These are phyloP conservation scores for Galeopsomyia nigrocyanea DNA, from an alignment of 2,888 invertebrate genomes.

Conservation along the genomic window DNA sequence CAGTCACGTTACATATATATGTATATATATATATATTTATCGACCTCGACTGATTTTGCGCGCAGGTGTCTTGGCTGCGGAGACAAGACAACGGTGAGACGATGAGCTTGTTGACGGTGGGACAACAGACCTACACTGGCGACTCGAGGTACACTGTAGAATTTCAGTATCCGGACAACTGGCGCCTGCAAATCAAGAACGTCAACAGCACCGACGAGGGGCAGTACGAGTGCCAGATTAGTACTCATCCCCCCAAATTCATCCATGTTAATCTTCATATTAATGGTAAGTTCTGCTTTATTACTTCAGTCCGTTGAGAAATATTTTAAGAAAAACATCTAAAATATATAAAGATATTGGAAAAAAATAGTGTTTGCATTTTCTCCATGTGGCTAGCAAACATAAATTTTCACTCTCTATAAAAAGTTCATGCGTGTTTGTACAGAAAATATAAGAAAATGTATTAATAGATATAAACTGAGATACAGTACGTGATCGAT, in stretches of 20 bases:
- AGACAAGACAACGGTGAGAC: slow-evolving; percentile 75
- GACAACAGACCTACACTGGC: slow-evolving; percentile 77
- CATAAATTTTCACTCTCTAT: too few relatives aligned
- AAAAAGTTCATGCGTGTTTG: too few relatives aligned
- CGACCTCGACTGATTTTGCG: slow-evolving; percentile 9
- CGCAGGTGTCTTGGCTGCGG: slow-evolving; percentile 80
- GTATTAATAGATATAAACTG: too few relatives aligned
- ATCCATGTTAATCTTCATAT: slow-evolving; percentile 70
- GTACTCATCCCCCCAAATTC: slow-evolving; percentile 71
- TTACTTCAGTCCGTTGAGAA: too few relatives aligned
- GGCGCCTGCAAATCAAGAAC: slow-evolving; percentile 71
- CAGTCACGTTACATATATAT: background rate
- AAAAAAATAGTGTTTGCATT: too few relatives aligned
- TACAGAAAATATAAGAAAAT: too few relatives aligned
- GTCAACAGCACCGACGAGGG: slow-evolving; percentile 71
- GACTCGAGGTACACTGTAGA: slow-evolving; percentile 72
- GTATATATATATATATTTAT: background rate
- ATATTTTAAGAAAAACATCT: too few relatives aligned
- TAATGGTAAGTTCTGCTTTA: slow-evolving; percentile 60
- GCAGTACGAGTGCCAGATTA: slow-evolving; percentile 71
- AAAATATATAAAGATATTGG: too few relatives aligned
- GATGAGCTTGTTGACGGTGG: slow-evolving; percentile 77
- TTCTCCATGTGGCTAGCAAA: too few relatives aligned
- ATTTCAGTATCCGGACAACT: slow-evolving; percentile 72
- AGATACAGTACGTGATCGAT: too few relatives aligned